phyloP scores from a whole-genome alignment of 2,888 invertebrate genomes.

The Cantharis rufa region DNA sequence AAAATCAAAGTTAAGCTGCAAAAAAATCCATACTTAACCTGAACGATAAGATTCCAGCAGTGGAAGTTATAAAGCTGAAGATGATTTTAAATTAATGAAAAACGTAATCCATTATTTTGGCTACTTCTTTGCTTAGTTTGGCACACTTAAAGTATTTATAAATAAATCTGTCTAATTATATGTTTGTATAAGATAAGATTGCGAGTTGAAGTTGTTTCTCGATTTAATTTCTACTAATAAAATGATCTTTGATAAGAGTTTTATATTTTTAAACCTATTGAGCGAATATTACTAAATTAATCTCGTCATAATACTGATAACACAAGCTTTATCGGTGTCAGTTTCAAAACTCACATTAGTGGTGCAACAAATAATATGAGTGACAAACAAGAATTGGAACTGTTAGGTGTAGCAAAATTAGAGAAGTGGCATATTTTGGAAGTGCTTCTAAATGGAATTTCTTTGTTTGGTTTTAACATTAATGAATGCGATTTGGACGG shows the following conservation, averaged over 20 bases:
- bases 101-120: background rate
- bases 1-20: too few species aligned
- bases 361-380: background rate
- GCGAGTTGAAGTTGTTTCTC: background rate
- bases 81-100: too few species aligned
- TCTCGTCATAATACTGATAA: background rate
- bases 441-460: conserved; percentile 14
- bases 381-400: background rate
- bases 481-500: conserved; percentile 15
- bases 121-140: background rate
- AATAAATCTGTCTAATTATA: background rate
- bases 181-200: background rate
- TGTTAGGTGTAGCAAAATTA: conserved; percentile 10
- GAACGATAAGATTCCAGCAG: too few species aligned
- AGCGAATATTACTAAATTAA: background rate
- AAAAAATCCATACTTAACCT: too few species aligned
- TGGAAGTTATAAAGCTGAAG: too few species aligned
- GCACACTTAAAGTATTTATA: background rate
- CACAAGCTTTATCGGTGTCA: background rate
- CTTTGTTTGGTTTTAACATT: conserved; percentile 12
- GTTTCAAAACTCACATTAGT: background rate
- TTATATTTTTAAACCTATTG: background rate
- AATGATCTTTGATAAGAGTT: background rate
- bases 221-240: background rate
- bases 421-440: conserved; percentile 22